phyloP scores from a whole-genome alignment of 2,888 invertebrate genomes.

The Nudaria mundana region DNA sequence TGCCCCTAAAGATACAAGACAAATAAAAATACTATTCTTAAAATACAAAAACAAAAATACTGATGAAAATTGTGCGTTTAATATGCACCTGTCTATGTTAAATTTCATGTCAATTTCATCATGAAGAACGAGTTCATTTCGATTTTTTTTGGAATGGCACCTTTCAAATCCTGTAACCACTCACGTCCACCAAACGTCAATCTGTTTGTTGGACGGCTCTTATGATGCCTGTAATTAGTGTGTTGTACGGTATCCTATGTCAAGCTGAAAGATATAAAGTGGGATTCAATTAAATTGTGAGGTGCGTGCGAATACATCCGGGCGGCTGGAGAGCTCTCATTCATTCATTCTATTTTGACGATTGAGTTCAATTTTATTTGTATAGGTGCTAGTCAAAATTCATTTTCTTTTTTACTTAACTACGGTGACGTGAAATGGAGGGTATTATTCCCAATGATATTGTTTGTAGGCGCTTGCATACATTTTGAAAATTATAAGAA shows the following conservation, averaged over 20 bases:
- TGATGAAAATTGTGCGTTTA: too few relatives aligned
- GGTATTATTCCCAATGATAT: too few relatives aligned
- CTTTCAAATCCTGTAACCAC: conserved; percentile 17
- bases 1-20: too few relatives aligned
- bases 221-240: conserved; percentile 64
- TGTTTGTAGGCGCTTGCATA: too few relatives aligned
- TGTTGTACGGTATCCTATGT: conserved; percentile 48
- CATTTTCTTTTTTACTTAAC: conserved; percentile 20
- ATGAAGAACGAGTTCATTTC: neutral
- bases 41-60: too few relatives aligned
- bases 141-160: neutral
- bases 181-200: conserved; percentile 61
- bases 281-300: conserved; percentile 70
- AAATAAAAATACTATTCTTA: too few relatives aligned
- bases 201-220: conserved; percentile 30
- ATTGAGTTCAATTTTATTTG: conserved; percentile 30
- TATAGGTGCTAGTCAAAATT: conserved; percentile 19
- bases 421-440: too few relatives aligned
- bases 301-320: conserved; percentile 44
- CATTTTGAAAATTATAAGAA: too few relatives aligned
- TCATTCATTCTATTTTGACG: conserved; percentile 42
- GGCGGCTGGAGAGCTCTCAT: conserved; percentile 52
- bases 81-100: too few relatives aligned
- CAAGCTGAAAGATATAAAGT: conserved; percentile 50
- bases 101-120: too few relatives aligned